These are phyloP conservation scores for Drosophila borborema DNA, from an alignment of 2,888 invertebrate genomes.

Conservation along the genomic window DNA sequence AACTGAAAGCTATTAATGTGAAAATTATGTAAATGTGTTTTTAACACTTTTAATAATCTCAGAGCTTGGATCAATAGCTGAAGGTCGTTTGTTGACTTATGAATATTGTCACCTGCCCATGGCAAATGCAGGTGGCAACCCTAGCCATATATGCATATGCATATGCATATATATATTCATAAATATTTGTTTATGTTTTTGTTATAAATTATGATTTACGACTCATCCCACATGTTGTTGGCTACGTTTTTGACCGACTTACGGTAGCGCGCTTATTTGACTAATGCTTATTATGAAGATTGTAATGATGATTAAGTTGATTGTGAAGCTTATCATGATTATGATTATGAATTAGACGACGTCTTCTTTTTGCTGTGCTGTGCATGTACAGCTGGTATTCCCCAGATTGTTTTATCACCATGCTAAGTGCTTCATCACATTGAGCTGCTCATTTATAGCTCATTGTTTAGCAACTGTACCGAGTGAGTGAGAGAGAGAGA, in stretches of 20 bases:
- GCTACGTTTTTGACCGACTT: slow-evolving; percentile 51
- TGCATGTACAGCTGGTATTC: slow-evolving; percentile 37
- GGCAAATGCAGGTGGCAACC: neutral
- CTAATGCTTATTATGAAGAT: slow-evolving; percentile 22
- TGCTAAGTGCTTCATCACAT: slow-evolving; percentile 61
- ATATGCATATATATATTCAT: slow-evolving; percentile 14
- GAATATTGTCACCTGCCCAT: slow-evolving; percentile 18
- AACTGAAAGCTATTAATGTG: slow-evolving; percentile 25
- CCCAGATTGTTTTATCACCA: slow-evolving; percentile 44
- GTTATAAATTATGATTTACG: slow-evolving; percentile 48
- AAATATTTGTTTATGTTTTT: slow-evolving; percentile 4
- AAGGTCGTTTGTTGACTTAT: slow-evolving; percentile 16
- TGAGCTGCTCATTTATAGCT: slow-evolving; percentile 40
- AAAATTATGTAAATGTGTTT: slow-evolving; percentile 33
- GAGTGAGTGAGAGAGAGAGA: neutral
- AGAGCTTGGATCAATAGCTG: slow-evolving; percentile 6
- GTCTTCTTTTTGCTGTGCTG: neutral
- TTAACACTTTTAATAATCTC: slow-evolving; percentile 20
- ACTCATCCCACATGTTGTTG: slow-evolving; percentile 41
- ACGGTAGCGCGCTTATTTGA: slow-evolving; percentile 32
- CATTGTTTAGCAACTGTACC: slow-evolving; percentile 44
- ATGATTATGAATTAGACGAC: slow-evolving; percentile 16
- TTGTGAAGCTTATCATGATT: slow-evolving; percentile 14
- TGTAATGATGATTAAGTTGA: slow-evolving; percentile 6
- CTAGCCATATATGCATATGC: slow-evolving; percentile 3